phyloP scores from a whole-genome alignment of 2,888 invertebrate genomes.

The Xylocampa areola region DNA sequence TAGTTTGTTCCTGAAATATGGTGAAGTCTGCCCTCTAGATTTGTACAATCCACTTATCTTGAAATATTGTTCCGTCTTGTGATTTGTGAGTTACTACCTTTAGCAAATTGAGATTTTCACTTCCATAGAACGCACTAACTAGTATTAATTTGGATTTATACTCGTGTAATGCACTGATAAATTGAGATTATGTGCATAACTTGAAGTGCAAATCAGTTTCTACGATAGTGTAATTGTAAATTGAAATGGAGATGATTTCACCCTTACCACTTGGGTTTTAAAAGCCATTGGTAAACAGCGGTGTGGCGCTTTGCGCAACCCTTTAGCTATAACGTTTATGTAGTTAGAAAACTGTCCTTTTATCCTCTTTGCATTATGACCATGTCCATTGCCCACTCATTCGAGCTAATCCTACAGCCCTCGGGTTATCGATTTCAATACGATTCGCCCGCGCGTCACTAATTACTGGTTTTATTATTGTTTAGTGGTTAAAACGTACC shows the following conservation, averaged over 20 bases:
- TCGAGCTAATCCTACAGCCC: constrained; percentile 42
- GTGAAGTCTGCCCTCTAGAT: constrained; percentile 4
- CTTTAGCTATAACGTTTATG: constrained; percentile 6
- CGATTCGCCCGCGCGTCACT: constrained; percentile 21
- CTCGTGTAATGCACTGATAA: too few relatives aligned
- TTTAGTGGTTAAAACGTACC: constrained; percentile 41
- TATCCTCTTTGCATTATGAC: constrained; percentile 31
- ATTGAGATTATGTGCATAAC: background rate
- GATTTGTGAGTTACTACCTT: constrained; percentile 3
- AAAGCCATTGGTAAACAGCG: constrained; percentile 1
- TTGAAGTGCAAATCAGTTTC: constrained; percentile 17
- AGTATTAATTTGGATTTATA: background rate
- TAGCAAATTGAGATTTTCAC: too few relatives aligned
- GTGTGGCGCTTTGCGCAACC: constrained; percentile 11
- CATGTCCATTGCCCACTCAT: constrained; percentile 44
- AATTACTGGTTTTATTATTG: constrained; percentile 42
- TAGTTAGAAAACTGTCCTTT: constrained; percentile 21
- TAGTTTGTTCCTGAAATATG: constrained; percentile 20
- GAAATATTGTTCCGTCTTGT: constrained; percentile 1
- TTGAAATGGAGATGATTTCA: constrained; percentile 35
- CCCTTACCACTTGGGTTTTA: constrained; percentile 26
- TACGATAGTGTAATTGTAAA: constrained; percentile 23
- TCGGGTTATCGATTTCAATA: constrained; percentile 34
- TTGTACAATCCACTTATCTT: constrained; percentile 10
- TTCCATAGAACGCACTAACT: background rate